Base-by-base conservation (phyloP, 2,113 vertebrate genomes). In the Sorex fumeus region DNA sequence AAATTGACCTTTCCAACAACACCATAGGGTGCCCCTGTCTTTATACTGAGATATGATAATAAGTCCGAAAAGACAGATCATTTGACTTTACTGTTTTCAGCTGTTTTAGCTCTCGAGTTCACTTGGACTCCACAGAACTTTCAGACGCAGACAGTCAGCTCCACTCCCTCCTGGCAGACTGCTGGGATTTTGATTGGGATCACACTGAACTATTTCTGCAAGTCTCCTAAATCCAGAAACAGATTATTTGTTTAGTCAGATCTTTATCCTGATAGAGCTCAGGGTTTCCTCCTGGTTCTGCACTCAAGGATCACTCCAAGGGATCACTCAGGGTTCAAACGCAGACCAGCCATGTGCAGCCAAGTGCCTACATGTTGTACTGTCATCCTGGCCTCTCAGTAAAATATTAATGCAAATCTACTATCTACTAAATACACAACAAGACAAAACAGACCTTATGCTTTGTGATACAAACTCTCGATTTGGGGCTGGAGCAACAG, bases 341-440 rank as follows among this genome's bases (percentile, higher is more conserved):
- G 9, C 47, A 50, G 9, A 13, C 47, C 47, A 50, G 47, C 13
- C 13, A 13, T 13, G 47, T 50, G 47, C 47, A 50, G 47, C 10
- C 10, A 6, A 50, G 47, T 50, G 47, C 47, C 47, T 50, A 50
- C 47, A 50, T 50, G 47, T 13, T 50, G 47, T 50, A 13, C 13
- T 50, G 10, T 50, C 47, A 50, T 50, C 10, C 47, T 50, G 9
- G 47, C 47, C 66, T 53, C 50, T 84, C 67, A 69, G 21, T 28
- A 69, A 32, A 50, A 15, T 75, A 74, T 90, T 66, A 82, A 83
- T 82, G 83, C 53, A 87, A 64, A 92, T 64, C 50, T 64, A 66
- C 2, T 47, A 64, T 32, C 40, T 40, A 50, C n/a, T 80, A 72
- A 82, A 66, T 2, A 53, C 6, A 53, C 9, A 53, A 13, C 47